phyloP scores from a whole-genome alignment of 1,140 invertebrate species.

The Lucilia sericata region DNA sequence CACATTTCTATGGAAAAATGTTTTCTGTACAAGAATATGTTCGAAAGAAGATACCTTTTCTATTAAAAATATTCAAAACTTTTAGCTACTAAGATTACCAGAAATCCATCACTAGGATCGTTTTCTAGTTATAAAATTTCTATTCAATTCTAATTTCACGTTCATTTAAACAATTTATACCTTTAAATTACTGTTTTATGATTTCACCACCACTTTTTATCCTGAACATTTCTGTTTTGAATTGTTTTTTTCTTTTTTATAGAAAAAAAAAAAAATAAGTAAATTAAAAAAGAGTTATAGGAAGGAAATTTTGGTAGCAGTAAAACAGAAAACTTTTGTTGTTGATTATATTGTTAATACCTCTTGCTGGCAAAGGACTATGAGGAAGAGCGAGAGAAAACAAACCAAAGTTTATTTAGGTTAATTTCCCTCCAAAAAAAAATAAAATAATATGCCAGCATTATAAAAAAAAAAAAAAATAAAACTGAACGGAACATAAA shows the following conservation, averaged over 20 bases:
- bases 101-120: too few species aligned
- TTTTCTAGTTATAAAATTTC: too few species aligned
- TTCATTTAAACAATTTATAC: not conserved
- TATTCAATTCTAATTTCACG: not conserved
- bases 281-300: slow-evolving; percentile 7
- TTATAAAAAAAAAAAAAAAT: not conserved
- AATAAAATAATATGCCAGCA: not conserved
- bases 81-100: too few species aligned
- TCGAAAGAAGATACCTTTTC: too few species aligned
- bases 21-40: too few species aligned
- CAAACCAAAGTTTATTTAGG: not conserved
- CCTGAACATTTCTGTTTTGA: not conserved
- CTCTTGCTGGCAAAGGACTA: not conserved
- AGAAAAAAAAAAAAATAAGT: not conserved
- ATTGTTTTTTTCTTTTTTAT: not conserved
- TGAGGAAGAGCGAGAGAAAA: too few species aligned
- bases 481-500: not conserved
- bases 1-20: too few species aligned
- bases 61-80: too few species aligned
- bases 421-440: not conserved
- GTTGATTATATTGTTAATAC: slow-evolving; percentile 26
- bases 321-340: not conserved
- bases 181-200: not conserved
- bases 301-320: not conserved
- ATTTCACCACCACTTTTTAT: not conserved